Evolutionary conservation across 2,113 vertebrate species (phyloP).

Genomic region (Sapayoa aenigma): DNA sequence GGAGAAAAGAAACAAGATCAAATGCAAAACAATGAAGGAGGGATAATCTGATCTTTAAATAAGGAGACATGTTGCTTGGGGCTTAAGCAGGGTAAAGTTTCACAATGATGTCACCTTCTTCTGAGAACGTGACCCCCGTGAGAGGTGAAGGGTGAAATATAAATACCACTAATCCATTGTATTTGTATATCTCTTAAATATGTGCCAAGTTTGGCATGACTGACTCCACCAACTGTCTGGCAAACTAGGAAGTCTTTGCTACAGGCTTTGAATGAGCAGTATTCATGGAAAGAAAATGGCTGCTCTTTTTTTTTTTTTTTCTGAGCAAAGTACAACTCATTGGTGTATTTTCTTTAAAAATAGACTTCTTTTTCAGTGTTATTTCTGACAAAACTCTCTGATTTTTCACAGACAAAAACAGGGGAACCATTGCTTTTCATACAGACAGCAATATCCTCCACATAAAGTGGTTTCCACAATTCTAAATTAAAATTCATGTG

Average conservation of each 20-base stretch:
- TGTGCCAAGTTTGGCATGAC: conserved; percentile 34
- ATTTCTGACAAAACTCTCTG: not conserved
- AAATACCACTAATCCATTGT: conserved; percentile 58
- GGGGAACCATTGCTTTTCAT: not conserved
- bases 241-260: conserved; percentile 43
- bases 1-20: conserved; percentile 81
- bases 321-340: not conserved
- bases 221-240: conserved; percentile 32
- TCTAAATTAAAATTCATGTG: fast-evolving
- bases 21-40: conserved; percentile 78
- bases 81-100: conserved; percentile 79
- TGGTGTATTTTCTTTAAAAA: conserved; percentile 1
- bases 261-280: not conserved
- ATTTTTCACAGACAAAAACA: not conserved
- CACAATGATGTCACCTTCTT: conserved; percentile 86
- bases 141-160: conserved; percentile 67
- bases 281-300: conserved; percentile 23
- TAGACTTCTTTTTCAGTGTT: not conserved
- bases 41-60: conserved; percentile 90
- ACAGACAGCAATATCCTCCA: not conserved
- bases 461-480: not conserved
- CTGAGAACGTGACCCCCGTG: conserved; percentile 65
- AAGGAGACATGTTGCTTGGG: conserved; percentile 81
- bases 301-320: not conserved
- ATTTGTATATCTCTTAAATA: conserved; percentile 46